Evolutionary conservation across 2,888 invertebrate genomes (phyloP).

Genomic region (Rhaphigaster nebulosa): DNA sequence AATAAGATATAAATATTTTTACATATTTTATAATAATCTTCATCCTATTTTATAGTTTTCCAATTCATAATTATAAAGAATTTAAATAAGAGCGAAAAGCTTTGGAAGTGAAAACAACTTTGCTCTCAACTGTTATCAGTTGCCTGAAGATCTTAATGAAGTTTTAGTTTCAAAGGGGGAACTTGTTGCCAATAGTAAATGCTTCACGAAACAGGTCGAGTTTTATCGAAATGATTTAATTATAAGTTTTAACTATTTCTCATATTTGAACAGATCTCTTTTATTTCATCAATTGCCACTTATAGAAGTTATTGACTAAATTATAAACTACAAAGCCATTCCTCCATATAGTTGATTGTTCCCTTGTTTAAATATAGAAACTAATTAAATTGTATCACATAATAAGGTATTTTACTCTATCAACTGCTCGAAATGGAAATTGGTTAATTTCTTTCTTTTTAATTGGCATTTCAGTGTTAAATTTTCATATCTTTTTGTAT

Average conservation of each 20-base stretch:
- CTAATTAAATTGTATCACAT: not conserved
- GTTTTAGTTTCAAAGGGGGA: conserved; percentile 8
- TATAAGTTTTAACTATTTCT: not conserved
- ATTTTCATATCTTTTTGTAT: too few relatives aligned
- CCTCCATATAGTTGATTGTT: not conserved
- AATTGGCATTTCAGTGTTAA: too few relatives aligned
- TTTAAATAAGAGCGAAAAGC: not conserved
- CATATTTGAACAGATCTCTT: not conserved
- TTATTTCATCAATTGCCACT: not conserved
- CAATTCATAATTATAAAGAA: not conserved
- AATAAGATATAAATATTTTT: too few relatives aligned
- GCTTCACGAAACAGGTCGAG: not conserved
- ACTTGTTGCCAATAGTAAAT: not conserved
- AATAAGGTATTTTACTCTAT: too few relatives aligned
- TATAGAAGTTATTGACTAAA: not conserved
- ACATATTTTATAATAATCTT: too few relatives aligned
- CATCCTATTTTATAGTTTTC: not conserved
- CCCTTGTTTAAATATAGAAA: not conserved
- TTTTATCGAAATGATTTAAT: not conserved
- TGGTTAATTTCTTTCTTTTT: too few relatives aligned
- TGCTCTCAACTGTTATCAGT: not conserved
- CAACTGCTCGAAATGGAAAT: too few relatives aligned
- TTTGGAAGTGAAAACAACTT: not conserved
- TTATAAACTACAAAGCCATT: not conserved
- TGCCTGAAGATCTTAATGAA: conserved; percentile 8